These are phyloP conservation scores for Gymnocephalus cernua DNA, from an alignment of 2,113 vertebrate species.

Conservation along the genomic window DNA sequence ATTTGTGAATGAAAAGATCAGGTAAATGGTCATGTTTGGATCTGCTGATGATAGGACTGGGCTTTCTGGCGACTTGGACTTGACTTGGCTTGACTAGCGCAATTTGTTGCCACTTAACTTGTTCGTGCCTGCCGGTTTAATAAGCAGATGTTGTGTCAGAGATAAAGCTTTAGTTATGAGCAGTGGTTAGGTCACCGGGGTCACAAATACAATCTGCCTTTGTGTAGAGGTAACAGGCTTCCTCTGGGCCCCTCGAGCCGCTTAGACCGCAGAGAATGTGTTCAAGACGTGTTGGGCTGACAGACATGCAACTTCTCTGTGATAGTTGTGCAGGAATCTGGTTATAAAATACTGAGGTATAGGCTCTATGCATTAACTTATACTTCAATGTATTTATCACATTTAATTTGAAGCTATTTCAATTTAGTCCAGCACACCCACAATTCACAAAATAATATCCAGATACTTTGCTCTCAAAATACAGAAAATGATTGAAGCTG, in stretches of 20 bases:
- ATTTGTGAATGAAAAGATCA: conserved; percentile 6
- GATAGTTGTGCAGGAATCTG: background rate
- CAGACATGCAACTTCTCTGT: conserved; percentile 12
- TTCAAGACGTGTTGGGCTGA: background rate
- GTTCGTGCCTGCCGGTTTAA: conserved; percentile 11
- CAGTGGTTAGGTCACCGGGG: conserved; percentile 52
- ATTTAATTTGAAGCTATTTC: background rate
- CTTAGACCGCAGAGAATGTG: conserved; percentile 24
- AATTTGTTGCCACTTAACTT: conserved; percentile 21
- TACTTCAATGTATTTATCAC: conserved; percentile 3
- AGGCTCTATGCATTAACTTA: background rate
- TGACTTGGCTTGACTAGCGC: conserved; percentile 29
- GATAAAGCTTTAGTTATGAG: conserved; percentile 64
- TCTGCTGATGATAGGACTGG: conserved; percentile 4
- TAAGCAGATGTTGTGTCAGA: conserved; percentile 69
- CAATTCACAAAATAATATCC: background rate
- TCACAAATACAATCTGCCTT: conserved; percentile 63
- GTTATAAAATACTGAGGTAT: background rate
- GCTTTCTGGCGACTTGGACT: conserved; percentile 23
- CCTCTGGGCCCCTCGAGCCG: conserved; percentile 71
- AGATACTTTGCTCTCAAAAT: background rate
- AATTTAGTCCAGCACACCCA: background rate
- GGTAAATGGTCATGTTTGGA: background rate
- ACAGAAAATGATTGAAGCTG: background rate
- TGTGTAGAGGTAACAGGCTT: conserved; percentile 67